Evolutionary conservation across 1,140 invertebrate genomes (phyloP).

Genomic region (Lordiphosa stackelbergi): DNA sequence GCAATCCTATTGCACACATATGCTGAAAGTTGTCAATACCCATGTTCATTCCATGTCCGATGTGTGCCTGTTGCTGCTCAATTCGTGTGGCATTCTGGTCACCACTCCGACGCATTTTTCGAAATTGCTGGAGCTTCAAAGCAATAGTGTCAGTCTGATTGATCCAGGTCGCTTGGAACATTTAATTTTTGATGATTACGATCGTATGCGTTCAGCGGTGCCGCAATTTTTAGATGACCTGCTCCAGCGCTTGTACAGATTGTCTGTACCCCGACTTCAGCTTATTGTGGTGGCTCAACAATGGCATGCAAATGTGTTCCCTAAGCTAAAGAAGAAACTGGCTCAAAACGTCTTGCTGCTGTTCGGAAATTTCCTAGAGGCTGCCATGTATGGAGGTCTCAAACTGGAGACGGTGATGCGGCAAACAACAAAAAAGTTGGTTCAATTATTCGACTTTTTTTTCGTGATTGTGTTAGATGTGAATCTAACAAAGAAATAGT

Average conservation of each 20-base stretch:
- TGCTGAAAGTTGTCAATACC: constrained; percentile 34
- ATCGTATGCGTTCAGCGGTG: constrained; percentile 9
- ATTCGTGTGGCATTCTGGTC: constrained; percentile 47
- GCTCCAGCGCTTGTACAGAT: neutral
- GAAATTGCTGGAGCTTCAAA: constrained; percentile 2
- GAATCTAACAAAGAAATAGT: too few relatives aligned
- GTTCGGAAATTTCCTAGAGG: constrained; percentile 44
- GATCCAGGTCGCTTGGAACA: constrained; percentile 16
- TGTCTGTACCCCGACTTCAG: constrained; percentile 7
- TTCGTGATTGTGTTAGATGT: too few relatives aligned
- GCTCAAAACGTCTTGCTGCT: constrained; percentile 23
- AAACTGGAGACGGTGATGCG: constrained; percentile 15
- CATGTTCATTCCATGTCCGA: neutral
- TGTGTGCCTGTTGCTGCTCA: constrained; percentile 21
- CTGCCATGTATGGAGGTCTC: constrained; percentile 44
- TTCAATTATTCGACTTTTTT: constrained; percentile 3
- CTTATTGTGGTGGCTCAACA: constrained; percentile 36
- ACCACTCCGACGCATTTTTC: constrained; percentile 18
- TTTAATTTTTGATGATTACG: constrained; percentile 46
- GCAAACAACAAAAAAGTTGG: constrained; percentile 7
- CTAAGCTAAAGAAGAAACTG: constrained; percentile 7
- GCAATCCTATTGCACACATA: constrained; percentile 3
- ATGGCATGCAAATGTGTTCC: constrained; percentile 31
- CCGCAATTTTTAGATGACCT: constrained; percentile 10
- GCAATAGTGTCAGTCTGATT: constrained; percentile 13